Conservation (phyloP, 2,888 invertebrate genomes). For the Lepidocyrtinus sp. region DNA sequence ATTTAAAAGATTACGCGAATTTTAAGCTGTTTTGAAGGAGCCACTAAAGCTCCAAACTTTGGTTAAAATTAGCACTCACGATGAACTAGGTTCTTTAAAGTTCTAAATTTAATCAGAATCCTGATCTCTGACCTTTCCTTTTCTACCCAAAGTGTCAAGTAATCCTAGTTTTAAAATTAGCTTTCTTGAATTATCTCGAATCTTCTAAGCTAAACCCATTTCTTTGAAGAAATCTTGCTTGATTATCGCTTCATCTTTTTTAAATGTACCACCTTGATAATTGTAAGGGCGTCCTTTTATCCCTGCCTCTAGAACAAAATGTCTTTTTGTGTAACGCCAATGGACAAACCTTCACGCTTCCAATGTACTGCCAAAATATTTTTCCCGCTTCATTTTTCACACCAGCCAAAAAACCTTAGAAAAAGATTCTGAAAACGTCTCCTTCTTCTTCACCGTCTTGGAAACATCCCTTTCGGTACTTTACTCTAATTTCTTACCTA, state of each 20-base stretch:
- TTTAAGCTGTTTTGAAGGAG: no score
- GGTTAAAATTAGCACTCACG: no score
- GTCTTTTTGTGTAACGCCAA: background rate
- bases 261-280: background rate
- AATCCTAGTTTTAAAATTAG: no score
- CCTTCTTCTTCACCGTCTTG: background rate
- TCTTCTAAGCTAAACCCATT: no score
- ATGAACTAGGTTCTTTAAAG: no score
- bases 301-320: background rate
- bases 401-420: slow-evolving; percentile 43
- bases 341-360: background rate
- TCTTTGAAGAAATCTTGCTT: no score
- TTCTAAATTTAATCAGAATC: no score
- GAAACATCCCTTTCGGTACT: slow-evolving; percentile 48
- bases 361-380: slow-evolving; percentile 69
- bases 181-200: no score
- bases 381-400: slow-evolving; percentile 70
- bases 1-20: no score
- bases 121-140: no score
- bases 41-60: no score
- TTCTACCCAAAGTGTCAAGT: no score
- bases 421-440: background rate
- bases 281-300: background rate
- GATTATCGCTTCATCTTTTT: background rate
- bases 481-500: slow-evolving; percentile 41